Conservation (phyloP, 2,797 vertebrate species). For the Acanthurus leucopareius region DNA sequence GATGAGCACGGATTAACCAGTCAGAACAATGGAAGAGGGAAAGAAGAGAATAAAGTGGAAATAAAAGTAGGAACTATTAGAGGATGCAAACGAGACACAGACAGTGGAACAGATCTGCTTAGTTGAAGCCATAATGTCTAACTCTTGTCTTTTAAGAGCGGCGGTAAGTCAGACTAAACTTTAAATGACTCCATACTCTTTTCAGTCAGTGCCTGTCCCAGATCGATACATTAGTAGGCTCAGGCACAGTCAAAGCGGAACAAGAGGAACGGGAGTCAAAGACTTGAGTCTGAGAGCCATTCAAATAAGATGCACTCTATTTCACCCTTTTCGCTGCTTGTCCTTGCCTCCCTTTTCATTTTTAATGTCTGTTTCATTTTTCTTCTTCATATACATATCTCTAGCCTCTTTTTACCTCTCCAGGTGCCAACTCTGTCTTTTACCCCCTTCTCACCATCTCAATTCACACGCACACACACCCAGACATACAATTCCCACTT, state of each 20-base stretch:
- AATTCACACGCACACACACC: constrained; percentile 41
- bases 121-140: constrained; percentile 29
- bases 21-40: background rate
- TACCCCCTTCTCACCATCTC: constrained; percentile 22
- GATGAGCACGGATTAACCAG: constrained; percentile 28
- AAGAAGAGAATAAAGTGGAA: background rate
- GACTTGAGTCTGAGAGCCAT: constrained; percentile 60
- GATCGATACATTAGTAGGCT: constrained; percentile 55
- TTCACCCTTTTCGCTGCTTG: constrained; percentile 58
- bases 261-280: constrained; percentile 55
- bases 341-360: constrained; percentile 57
- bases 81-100: background rate
- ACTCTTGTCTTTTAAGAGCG: constrained; percentile 43
- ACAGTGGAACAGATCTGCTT: background rate
- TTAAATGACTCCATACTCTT: constrained; percentile 59
- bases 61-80: constrained; percentile 5
- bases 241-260: constrained; percentile 46
- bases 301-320: constrained; percentile 69
- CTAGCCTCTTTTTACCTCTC: constrained; percentile 26
- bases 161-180: constrained; percentile 58
- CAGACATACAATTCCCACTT: constrained; percentile 28
- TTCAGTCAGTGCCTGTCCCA: constrained; percentile 39
- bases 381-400: constrained; percentile 46
- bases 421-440: constrained; percentile 38
- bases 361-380: constrained; percentile 62